These are phyloP conservation scores for Sepioteuthis lessoniana DNA, from an alignment of 2,888 invertebrate species.

Conservation along the genomic window DNA sequence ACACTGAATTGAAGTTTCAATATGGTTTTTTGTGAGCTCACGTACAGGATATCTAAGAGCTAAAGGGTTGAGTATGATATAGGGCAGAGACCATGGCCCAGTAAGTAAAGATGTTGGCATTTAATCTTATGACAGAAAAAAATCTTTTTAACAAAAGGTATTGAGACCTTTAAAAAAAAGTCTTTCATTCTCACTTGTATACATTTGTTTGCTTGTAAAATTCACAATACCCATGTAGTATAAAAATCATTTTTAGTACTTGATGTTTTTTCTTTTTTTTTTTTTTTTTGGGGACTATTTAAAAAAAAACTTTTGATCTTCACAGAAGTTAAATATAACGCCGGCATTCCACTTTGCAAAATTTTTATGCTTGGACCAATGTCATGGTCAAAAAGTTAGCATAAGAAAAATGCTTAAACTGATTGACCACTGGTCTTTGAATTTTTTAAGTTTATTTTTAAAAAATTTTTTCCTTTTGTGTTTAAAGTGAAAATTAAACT, in stretches of 20 bases:
- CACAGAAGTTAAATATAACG: slow-evolving; percentile 13
- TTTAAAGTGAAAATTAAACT: background rate
- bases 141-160: background rate
- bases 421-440: background rate
- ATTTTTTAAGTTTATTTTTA: background rate
- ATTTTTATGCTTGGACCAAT: background rate
- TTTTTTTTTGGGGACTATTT: background rate
- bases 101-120: background rate
- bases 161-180: background rate
- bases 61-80: background rate
- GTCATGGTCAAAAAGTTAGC: no score
- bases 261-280: background rate
- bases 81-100: background rate
- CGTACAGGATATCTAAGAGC: no score
- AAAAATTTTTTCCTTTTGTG: background rate
- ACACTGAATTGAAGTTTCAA: no score
- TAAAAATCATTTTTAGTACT: background rate
- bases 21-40: no score
- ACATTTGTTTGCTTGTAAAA: background rate
- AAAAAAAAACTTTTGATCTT: background rate
- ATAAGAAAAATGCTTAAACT: background rate
- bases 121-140: background rate
- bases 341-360: slow-evolving; percentile 33
- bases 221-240: slow-evolving; percentile 12
- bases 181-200: background rate